Percentiles rank a stretch among this genome's conserved stretches.
Conservation (phyloP, 2,797 vertebrate species). For the Micromesistius poutassou region DNA sequence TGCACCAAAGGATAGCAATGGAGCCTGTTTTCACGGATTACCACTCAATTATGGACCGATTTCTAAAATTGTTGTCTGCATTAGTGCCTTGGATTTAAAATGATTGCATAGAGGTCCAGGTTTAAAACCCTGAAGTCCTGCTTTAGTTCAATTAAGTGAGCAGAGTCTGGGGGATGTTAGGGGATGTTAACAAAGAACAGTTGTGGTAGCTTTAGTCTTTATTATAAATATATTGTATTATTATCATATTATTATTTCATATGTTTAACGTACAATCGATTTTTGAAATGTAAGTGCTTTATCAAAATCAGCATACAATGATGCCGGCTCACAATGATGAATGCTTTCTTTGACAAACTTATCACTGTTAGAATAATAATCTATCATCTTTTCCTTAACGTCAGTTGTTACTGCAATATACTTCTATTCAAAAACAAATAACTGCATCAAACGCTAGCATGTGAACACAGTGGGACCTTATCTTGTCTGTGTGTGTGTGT, state of each 20-base stretch:
- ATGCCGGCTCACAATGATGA: too few species aligned
- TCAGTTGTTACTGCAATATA: background rate
- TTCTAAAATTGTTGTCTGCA: too few species aligned
- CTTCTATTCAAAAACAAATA: background rate
- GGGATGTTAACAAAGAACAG: background rate
- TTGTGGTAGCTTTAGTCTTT: background rate
- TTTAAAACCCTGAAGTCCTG: too few species aligned
- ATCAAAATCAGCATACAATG: background rate
- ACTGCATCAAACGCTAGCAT: background rate
- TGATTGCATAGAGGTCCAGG: too few species aligned
- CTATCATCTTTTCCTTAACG: background rate
- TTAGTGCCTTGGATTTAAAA: too few species aligned
- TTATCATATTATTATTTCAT: too few species aligned
- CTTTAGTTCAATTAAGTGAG: background rate
- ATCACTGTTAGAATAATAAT: background rate
- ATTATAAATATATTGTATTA: background rate
- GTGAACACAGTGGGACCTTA: background rate
- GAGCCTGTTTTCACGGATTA: too few species aligned
- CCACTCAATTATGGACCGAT: too few species aligned
- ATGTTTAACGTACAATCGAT: background rate
- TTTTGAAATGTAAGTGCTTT: background rate
- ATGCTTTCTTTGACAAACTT: too few species aligned
- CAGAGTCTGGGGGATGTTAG: background rate
- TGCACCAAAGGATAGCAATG: too few species aligned
- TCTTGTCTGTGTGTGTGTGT: background rate